Evolutionary conservation across 2,888 invertebrate species (phyloP).

Genomic region (Synergus laeviventris): DNA sequence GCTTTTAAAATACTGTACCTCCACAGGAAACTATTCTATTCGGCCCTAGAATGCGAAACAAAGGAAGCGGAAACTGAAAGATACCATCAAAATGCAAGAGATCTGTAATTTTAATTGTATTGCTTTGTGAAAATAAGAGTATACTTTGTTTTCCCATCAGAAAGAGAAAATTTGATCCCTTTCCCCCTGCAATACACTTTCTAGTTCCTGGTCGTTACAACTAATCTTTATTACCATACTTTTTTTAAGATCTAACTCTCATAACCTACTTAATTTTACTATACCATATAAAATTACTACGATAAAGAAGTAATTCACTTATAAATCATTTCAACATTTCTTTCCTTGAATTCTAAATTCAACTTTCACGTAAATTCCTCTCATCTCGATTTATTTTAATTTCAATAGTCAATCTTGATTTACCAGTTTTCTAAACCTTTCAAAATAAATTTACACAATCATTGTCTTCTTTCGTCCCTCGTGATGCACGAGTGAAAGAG

Average conservation of each 20-base stretch:
- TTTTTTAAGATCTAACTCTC: not conserved
- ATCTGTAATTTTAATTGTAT: slow-evolving; percentile 14
- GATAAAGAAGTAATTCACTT: not conserved
- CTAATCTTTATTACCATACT: not conserved
- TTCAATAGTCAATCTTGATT: not conserved
- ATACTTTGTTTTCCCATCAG: slow-evolving; percentile 6
- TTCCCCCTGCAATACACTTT: slow-evolving; percentile 15
- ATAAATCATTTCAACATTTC: not conserved
- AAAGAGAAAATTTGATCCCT: slow-evolving; percentile 23
- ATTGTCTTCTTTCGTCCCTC: not conserved
- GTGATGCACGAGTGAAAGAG: not conserved
- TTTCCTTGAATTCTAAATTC: not conserved
- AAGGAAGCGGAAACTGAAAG: slow-evolving; percentile 32
- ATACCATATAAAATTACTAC: not conserved
- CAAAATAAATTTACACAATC: not conserved
- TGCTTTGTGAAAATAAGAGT: slow-evolving; percentile 2
- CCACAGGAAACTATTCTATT: not conserved
- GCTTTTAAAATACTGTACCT: not conserved
- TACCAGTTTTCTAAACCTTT: not conserved
- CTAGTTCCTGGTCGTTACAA: not conserved
- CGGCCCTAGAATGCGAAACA: not conserved
- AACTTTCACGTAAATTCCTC: not conserved
- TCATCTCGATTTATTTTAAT: not conserved
- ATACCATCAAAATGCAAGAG: slow-evolving; percentile 23
- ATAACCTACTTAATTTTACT: slow-evolving; percentile 9